Evolutionary conservation across 2,113 vertebrate genomes (phyloP).

Genomic region (Pitta sordida): DNA sequence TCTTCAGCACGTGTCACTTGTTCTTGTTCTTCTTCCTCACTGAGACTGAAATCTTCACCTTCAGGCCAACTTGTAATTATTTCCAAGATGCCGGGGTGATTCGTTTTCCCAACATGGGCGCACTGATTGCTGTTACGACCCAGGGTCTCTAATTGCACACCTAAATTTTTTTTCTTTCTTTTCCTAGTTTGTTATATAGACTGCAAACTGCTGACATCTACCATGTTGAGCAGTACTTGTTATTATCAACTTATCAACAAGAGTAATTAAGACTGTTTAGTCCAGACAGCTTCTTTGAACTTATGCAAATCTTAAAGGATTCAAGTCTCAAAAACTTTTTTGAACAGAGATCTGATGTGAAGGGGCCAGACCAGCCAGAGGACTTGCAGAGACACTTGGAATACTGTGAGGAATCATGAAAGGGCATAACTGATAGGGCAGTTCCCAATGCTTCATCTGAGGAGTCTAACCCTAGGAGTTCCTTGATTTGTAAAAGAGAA

Average conservation of each 20-base stretch:
- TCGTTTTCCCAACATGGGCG: no score
- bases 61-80: no score
- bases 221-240: background rate
- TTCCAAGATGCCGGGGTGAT: no score
- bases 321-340: background rate
- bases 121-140: background rate
- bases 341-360: background rate
- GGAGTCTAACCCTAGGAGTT: background rate
- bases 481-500: background rate
- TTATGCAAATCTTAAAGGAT: background rate
- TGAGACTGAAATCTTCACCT: no score
- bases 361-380: background rate
- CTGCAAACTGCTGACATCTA: background rate
- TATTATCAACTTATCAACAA: background rate
- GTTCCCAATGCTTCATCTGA: background rate
- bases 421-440: rapidly evolving
- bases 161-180: background rate
- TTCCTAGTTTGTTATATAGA: background rate
- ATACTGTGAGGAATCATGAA: background rate
- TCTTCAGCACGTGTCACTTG: no score
- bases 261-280: background rate
- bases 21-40: no score
- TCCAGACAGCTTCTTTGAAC: background rate
- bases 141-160: background rate
- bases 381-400: background rate